Evolutionary conservation across 2,113 vertebrate genomes (phyloP).

Genomic region (Hiodon tergisus): DNA sequence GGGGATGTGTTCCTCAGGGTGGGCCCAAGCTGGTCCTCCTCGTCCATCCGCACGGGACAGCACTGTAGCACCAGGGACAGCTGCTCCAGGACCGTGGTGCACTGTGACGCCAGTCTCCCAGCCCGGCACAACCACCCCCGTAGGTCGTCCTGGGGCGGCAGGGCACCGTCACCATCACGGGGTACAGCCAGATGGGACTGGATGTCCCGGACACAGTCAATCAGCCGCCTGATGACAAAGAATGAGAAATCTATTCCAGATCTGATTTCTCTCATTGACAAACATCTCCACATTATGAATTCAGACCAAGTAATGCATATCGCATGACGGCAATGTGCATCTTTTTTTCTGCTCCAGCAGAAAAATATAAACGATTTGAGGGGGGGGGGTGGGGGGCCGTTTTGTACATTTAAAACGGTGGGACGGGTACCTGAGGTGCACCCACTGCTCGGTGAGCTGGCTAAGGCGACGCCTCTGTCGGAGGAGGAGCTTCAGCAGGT

Average conservation of each 20-base stretch:
- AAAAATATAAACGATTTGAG: neutral
- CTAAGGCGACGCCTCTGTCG: conserved; percentile 74
- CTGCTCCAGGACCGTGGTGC: conserved; percentile 72
- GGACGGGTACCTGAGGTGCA: conserved; percentile 71
- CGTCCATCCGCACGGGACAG: conserved; percentile 66
- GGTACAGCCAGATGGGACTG: conserved; percentile 41
- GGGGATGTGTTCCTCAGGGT: conserved; percentile 71
- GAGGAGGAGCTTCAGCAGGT: conserved; percentile 81
- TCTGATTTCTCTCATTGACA: neutral
- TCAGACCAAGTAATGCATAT: neutral
- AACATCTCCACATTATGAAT: no score
- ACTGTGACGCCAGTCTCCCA: conserved; percentile 70
- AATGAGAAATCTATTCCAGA: neutral
- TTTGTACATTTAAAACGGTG: neutral
- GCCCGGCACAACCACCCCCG: conserved; percentile 67
- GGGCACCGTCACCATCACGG: conserved; percentile 50
- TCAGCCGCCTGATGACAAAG: conserved; percentile 65
- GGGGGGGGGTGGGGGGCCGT: neutral
- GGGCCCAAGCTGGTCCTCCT: conserved; percentile 37
- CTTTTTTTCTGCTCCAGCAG: neutral
- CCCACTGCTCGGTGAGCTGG: conserved; percentile 75
- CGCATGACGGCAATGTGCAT: neutral
- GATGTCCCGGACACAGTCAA: conserved; percentile 66
- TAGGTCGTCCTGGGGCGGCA: conserved; percentile 78
- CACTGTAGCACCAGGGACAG: conserved; percentile 79